Conservation (phyloP, 2,888 invertebrate genomes). For the Corythucha ciliata region DNA sequence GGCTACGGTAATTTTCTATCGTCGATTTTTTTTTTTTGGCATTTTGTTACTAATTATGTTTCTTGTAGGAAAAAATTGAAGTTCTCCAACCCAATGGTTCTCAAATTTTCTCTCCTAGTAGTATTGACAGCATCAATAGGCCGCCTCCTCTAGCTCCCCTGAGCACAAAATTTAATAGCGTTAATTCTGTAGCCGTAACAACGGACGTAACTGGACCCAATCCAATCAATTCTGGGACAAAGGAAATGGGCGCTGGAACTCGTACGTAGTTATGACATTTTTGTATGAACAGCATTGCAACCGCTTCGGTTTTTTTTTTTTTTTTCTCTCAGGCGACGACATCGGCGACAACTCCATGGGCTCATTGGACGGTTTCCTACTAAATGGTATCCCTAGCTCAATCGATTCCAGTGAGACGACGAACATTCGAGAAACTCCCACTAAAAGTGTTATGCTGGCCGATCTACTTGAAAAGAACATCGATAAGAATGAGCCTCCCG, state of each 20-base stretch:
- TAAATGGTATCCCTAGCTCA: constrained; percentile 49
- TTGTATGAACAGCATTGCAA: too few species aligned
- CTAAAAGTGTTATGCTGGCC: constrained; percentile 63
- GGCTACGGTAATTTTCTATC: not conserved
- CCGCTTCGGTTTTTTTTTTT: too few species aligned
- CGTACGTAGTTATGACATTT: too few species aligned
- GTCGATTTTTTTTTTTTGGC: not conserved
- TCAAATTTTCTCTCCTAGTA: constrained; percentile 2
- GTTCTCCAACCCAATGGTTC: constrained; percentile 31
- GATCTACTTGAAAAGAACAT: constrained; percentile 72
- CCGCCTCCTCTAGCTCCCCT: constrained; percentile 47
- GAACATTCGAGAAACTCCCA: constrained; percentile 29
- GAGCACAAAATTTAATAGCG: constrained; percentile 34
- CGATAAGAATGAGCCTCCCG: constrained; percentile 48
- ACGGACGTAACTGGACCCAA: constrained; percentile 46
- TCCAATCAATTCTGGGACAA: constrained; percentile 53
- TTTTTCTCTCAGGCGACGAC: constrained; percentile 15
- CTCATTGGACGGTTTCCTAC: constrained; percentile 53
- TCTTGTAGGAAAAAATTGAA: constrained; percentile 20
- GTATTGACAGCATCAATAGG: constrained; percentile 7
- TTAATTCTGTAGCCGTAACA: constrained; percentile 34
- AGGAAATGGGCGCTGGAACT: too few species aligned
- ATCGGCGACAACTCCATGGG: constrained; percentile 50
- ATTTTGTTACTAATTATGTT: not conserved
- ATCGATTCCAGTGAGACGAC: constrained; percentile 45